phyloP scores from a whole-genome alignment of 2,113 vertebrate species.

The Thunnus maccoyii region DNA sequence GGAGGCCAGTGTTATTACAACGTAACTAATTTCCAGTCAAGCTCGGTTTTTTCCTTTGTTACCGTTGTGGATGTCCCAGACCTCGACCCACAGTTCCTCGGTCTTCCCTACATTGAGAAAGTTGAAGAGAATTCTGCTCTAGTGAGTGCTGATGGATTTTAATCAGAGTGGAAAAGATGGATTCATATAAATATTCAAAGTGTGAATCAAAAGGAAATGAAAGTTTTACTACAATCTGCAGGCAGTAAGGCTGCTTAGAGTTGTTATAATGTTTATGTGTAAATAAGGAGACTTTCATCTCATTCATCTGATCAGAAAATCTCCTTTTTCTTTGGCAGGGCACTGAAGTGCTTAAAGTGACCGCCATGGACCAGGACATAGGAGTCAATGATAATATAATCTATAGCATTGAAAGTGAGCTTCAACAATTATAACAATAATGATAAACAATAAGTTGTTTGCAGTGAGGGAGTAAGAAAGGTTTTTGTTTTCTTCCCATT shows the following conservation, averaged over 20 bases:
- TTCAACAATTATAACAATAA: not conserved
- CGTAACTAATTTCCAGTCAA: rapidly evolving
- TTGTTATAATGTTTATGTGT: not conserved
- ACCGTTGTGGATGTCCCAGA: constrained; percentile 86
- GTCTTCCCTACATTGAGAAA: constrained; percentile 72
- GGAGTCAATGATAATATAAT: constrained; percentile 81
- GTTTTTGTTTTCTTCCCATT: not conserved
- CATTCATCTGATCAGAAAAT: not conserved
- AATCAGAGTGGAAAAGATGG: not conserved
- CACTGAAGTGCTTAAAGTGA: constrained; percentile 76
- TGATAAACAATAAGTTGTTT: not conserved
- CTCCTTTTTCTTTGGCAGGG: constrained; percentile 70
- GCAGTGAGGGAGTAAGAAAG: not conserved
- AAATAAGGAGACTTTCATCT: not conserved
- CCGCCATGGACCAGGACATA: constrained; percentile 87
- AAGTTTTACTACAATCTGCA: not conserved
- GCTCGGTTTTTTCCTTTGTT: constrained; percentile 77
- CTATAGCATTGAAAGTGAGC: constrained; percentile 86
- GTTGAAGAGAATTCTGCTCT: constrained; percentile 76
- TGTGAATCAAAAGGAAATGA: not conserved
- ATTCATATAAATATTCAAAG: no score
- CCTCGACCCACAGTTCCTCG: constrained; percentile 86
- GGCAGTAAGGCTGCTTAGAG: not conserved
- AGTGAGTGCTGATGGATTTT: constrained; percentile 72
- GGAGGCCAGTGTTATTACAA: constrained; percentile 39